phyloP scores from a whole-genome alignment of 2,888 invertebrate species.

The Perithous albicinctus region DNA sequence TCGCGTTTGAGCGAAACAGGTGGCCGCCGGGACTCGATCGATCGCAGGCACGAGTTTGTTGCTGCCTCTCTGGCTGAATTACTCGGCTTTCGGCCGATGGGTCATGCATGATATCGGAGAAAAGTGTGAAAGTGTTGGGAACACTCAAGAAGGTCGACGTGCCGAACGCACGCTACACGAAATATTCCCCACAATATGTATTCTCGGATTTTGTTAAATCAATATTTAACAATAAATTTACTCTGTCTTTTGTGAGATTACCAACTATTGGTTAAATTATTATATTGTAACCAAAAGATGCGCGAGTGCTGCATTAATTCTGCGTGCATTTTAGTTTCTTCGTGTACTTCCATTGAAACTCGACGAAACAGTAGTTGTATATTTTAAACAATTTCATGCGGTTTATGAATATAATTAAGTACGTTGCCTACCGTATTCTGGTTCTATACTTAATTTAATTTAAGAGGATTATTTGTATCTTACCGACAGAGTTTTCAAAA shows the following conservation, averaged over 20 bases:
- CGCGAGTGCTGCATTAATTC: neutral
- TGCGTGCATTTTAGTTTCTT: neutral
- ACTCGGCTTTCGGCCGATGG: neutral
- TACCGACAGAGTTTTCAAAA: too few relatives aligned
- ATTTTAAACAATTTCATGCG: neutral
- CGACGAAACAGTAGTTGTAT: neutral
- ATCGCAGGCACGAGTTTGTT: slow-evolving; percentile 7
- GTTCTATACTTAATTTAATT: too few relatives aligned
- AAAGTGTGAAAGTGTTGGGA: neutral
- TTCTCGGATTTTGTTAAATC: too few relatives aligned
- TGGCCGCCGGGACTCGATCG: slow-evolving; percentile 34
- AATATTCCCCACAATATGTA: too few relatives aligned
- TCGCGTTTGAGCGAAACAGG: slow-evolving; percentile 14
- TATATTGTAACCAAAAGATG: neutral
- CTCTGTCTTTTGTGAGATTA: neutral
- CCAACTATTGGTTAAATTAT: neutral
- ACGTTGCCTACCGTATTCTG: too few relatives aligned
- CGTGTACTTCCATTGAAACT: neutral
- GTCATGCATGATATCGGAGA: slow-evolving; percentile 26
- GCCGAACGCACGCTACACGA: slow-evolving; percentile 5
- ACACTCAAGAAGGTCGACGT: slow-evolving; percentile 36
- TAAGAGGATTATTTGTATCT: too few relatives aligned
- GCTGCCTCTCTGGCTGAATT: neutral
- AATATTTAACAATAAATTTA: neutral
- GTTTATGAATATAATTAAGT: neutral